Conservation (phyloP, 2,888 invertebrate species). For the Gandaritis pyraliata region DNA sequence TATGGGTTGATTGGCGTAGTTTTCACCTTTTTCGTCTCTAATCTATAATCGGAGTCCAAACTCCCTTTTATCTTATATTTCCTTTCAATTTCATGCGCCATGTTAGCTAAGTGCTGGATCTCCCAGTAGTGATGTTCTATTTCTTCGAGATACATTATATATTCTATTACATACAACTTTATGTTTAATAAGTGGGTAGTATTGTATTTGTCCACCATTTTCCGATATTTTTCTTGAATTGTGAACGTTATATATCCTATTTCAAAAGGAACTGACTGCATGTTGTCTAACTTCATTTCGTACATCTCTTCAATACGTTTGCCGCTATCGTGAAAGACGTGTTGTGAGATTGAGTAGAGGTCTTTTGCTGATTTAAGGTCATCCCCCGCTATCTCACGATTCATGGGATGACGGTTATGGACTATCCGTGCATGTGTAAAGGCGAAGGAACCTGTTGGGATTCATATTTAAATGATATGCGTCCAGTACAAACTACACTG, state of each 20-base stretch:
- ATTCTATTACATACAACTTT: constrained; percentile 29
- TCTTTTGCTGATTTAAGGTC: constrained; percentile 8
- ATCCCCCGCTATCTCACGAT: not conserved
- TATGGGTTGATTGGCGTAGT: not conserved
- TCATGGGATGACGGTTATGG: not conserved
- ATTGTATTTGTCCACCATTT: constrained; percentile 57
- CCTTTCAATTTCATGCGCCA: constrained; percentile 27
- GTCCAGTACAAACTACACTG: too few relatives aligned
- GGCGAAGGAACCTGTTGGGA: too few relatives aligned
- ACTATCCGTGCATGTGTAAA: too few relatives aligned
- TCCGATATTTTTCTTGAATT: constrained; percentile 52
- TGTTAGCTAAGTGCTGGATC: constrained; percentile 18
- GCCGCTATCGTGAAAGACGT: constrained; percentile 23
- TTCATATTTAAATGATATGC: too few relatives aligned
- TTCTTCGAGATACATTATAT: constrained; percentile 39
- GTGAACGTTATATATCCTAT: constrained; percentile 42
- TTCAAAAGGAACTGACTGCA: constrained; percentile 26
- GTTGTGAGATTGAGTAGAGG: constrained; percentile 12
- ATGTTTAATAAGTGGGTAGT: not conserved
- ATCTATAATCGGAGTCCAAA: not conserved
- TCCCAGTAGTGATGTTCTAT: constrained; percentile 34
- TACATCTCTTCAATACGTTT: constrained; percentile 12
- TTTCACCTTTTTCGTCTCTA: not conserved
- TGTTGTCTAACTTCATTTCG: constrained; percentile 21
- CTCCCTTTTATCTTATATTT: constrained; percentile 7